Evolutionary conservation across 2,888 invertebrate genomes (phyloP).

Genomic region (Eremobia ochroleuca): DNA sequence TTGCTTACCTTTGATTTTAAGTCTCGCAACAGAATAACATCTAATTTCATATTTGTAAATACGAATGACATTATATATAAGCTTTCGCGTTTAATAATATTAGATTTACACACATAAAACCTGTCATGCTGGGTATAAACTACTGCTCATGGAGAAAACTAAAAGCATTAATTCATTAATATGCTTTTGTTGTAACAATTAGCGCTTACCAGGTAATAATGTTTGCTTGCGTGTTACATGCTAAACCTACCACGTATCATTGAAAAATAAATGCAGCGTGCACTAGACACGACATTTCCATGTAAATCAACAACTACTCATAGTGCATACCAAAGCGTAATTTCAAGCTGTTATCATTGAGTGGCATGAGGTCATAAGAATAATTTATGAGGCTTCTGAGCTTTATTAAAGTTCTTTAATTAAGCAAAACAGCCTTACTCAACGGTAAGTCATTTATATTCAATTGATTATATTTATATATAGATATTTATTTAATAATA

Average conservation of each 20-base stretch:
- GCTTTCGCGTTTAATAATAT: conserved; percentile 21
- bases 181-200: conserved; percentile 42
- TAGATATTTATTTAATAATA: too few relatives aligned
- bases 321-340: conserved; percentile 11
- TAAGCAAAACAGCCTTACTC: too few relatives aligned
- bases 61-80: conserved; percentile 14
- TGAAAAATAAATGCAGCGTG: conserved; percentile 21
- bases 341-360: conserved; percentile 15
- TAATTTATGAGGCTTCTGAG: not conserved
- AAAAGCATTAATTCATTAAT: conserved; percentile 18
- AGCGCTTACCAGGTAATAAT: conserved; percentile 29
- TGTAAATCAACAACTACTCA: conserved; percentile 3
- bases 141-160: conserved; percentile 3
- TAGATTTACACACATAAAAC: conserved; percentile 18
- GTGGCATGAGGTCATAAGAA: not conserved
- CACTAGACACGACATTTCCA: conserved; percentile 29
- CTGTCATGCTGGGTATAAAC: conserved; percentile 10
- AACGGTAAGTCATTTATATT: too few relatives aligned
- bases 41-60: conserved; percentile 31
- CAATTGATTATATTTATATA: too few relatives aligned
- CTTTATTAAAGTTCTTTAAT: not conserved
- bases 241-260: not conserved
- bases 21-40: conserved; percentile 30
- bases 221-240: conserved; percentile 38
- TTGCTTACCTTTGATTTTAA: conserved; percentile 48